Percentiles rank a stretch among this genome's conserved stretches.
Evolutionary conservation across 2,888 invertebrate species (phyloP).

Genomic region (Ethmia dodecea): DNA sequence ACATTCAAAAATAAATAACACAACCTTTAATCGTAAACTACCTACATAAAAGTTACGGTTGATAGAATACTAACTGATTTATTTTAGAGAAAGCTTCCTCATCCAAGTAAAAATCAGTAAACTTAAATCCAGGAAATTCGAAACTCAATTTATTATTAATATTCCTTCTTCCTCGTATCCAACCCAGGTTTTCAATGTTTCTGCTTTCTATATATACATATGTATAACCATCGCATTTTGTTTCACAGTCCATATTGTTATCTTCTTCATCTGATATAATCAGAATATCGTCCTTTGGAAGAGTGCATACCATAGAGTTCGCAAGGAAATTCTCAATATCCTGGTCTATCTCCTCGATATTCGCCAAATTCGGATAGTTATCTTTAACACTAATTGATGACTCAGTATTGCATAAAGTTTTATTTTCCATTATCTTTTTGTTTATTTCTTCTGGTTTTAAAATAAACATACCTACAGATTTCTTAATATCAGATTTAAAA

Average conservation of each 20-base stretch:
- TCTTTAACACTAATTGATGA: not conserved
- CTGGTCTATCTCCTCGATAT: slow-evolving; percentile 17
- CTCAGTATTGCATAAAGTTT: not conserved
- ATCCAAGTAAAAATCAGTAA: slow-evolving; percentile 43
- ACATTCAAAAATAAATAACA: too few relatives aligned
- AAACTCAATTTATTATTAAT: slow-evolving; percentile 38
- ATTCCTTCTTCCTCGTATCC: slow-evolving; percentile 42
- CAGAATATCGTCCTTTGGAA: slow-evolving; percentile 25
- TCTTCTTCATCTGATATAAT: slow-evolving; percentile 36
- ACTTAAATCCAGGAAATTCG: slow-evolving; percentile 54
- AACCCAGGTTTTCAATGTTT: slow-evolving; percentile 44
- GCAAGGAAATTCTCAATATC: slow-evolving; percentile 46
- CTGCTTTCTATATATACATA: slow-evolving; percentile 48
- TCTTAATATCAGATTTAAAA: slow-evolving; percentile 14
- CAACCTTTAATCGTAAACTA: too few relatives aligned
- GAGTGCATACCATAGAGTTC: slow-evolving; percentile 23
- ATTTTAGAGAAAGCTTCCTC: slow-evolving; percentile 48
- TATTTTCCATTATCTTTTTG: slow-evolving; percentile 29
- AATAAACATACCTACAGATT: slow-evolving; percentile 46
- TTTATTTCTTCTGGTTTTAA: slow-evolving; percentile 70
- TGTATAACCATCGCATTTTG: slow-evolving; percentile 15
- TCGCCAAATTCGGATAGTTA: not conserved
- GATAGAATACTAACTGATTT: slow-evolving; percentile 49
- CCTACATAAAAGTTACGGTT: too few relatives aligned
- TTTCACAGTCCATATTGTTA: slow-evolving; percentile 10